phyloP scores from a whole-genome alignment of 1,140 invertebrate species.

The Saxidomus purpurata region DNA sequence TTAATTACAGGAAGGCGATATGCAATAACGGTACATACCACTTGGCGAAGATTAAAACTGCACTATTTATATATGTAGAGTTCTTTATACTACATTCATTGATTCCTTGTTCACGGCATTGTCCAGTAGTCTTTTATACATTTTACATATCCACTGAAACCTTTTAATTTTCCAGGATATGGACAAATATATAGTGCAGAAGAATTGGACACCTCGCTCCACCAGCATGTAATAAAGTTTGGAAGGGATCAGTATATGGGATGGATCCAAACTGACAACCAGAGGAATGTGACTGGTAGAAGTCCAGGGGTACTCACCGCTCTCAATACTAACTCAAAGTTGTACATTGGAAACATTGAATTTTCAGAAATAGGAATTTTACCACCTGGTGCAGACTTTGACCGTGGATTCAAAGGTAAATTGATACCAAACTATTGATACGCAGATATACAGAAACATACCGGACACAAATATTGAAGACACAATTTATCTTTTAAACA shows the following conservation, averaged over 20 bases:
- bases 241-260: background rate
- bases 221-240: background rate
- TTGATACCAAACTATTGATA: too few relatives aligned
- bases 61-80: too few relatives aligned
- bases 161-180: background rate
- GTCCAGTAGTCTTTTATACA: too few relatives aligned
- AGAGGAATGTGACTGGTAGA: constrained; percentile 21
- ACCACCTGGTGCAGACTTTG: background rate
- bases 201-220: background rate
- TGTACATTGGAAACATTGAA: constrained; percentile 18
- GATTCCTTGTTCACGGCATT: too few relatives aligned
- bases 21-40: too few relatives aligned
- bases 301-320: constrained; percentile 12
- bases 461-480: too few relatives aligned
- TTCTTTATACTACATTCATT: too few relatives aligned
- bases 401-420: constrained; percentile 19
- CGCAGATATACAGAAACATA: too few relatives aligned
- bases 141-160: too few relatives aligned
- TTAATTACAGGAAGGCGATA: too few relatives aligned
- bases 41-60: too few relatives aligned
- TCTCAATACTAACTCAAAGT: constrained; percentile 31
- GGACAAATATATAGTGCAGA: constrained; percentile 6
- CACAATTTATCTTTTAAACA: too few relatives aligned
- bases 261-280: constrained; percentile 19
- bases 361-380: background rate